phyloP scores from a whole-genome alignment of 1,140 invertebrate genomes.

The Araneus ventricosus region DNA sequence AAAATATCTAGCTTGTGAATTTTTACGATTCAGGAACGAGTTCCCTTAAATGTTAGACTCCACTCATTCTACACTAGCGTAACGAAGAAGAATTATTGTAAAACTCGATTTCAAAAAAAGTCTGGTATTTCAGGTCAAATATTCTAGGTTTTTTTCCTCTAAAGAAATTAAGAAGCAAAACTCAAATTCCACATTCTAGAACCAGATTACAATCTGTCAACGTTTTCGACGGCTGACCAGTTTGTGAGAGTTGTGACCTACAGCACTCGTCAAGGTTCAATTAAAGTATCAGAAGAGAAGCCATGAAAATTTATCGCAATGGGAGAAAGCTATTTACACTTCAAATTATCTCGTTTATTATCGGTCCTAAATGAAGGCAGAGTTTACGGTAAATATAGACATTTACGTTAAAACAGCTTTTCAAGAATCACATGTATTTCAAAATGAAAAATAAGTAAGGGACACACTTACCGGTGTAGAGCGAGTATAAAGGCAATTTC shows the following conservation, averaged over 20 bases:
- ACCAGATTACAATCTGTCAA: background rate
- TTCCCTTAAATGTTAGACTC: too few relatives aligned
- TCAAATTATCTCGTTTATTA: background rate
- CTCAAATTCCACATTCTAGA: background rate
- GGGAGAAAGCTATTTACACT: background rate
- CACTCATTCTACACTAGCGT: too few relatives aligned
- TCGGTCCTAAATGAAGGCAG: background rate
- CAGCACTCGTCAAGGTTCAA: background rate
- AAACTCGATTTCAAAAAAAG: background rate
- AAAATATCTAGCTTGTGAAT: too few relatives aligned
- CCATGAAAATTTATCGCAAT: background rate
- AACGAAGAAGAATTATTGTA: too few relatives aligned
- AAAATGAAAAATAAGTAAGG: background rate
- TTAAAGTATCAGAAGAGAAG: background rate
- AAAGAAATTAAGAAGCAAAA: background rate
- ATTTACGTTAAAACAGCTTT: background rate
- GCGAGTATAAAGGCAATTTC: background rate
- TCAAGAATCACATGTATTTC: background rate
- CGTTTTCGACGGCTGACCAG: background rate
- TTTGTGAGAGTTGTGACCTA: background rate
- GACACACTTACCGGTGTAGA: background rate
- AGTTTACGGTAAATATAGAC: background rate
- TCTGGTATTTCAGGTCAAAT: background rate
- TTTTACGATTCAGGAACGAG: too few relatives aligned
- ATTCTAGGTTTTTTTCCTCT: background rate